Evolutionary conservation across 2,888 invertebrate genomes (phyloP).

Genomic region (Empis stercorea): DNA sequence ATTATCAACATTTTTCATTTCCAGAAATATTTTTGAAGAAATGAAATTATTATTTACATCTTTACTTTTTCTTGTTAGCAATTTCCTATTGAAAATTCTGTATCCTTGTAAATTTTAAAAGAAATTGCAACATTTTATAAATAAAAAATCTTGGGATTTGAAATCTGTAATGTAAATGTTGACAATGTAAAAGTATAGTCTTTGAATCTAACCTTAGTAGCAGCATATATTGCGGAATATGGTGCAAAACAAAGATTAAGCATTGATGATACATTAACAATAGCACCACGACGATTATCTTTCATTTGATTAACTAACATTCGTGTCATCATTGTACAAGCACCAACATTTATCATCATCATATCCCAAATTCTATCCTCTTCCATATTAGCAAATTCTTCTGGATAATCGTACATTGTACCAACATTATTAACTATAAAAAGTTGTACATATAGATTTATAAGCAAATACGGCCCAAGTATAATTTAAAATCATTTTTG

Average conservation of each 20-base stretch:
- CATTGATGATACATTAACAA: constrained; percentile 82
- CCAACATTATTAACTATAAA: constrained; percentile 52
- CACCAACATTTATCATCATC: constrained; percentile 73
- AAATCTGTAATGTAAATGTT: no score
- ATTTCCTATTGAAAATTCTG: no score
- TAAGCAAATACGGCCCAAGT: no score
- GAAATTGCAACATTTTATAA: no score
- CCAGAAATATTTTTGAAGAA: no score
- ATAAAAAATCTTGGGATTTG: no score
- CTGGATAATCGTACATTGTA: constrained; percentile 46
- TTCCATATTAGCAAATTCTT: constrained; percentile 56
- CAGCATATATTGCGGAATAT: constrained; percentile 75
- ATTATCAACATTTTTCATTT: no score
- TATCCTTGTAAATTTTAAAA: no score
- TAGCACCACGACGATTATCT: constrained; percentile 56
- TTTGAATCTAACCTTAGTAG: constrained; percentile 55
- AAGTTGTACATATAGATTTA: constrained; percentile 11
- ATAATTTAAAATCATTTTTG: no score
- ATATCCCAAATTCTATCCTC: constrained; percentile 60
- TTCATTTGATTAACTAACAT: constrained; percentile 66
- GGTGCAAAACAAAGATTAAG: constrained; percentile 74
- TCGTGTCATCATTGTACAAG: constrained; percentile 69
- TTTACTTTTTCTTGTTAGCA: no score
- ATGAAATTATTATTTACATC: no score
- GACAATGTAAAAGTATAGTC: background rate